These are phyloP conservation scores for Calonectris borealis DNA, from an alignment of 2,113 vertebrate genomes.

Conservation along the genomic window DNA sequence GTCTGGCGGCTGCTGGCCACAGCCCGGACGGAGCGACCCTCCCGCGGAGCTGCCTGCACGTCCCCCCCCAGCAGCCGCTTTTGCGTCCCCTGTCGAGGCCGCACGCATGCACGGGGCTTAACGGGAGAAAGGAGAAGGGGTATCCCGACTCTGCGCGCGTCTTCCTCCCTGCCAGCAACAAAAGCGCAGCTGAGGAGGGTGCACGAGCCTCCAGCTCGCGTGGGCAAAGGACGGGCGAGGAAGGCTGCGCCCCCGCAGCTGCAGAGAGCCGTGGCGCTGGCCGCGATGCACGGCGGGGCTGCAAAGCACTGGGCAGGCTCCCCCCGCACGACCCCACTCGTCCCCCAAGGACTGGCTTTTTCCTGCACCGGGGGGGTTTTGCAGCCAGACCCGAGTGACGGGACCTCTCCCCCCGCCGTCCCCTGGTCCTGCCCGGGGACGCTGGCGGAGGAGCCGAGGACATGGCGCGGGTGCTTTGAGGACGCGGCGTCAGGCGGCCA, in stretches of 20 bases:
- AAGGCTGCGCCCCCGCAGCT: not conserved
- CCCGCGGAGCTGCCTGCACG: fast-evolving
- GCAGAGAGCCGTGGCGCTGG: fast-evolving
- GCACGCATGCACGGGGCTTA: fast-evolving
- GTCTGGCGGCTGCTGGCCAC: not conserved
- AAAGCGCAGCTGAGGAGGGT: fast-evolving
- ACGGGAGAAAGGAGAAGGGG: not conserved
- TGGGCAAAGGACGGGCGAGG: not conserved
- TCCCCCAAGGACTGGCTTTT: not conserved
- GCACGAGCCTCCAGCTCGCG: fast-evolving
- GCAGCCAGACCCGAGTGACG: not conserved
- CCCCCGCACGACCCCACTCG: not conserved
- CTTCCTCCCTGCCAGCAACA: not conserved
- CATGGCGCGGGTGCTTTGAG: not conserved
- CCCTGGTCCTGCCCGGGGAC: not conserved
- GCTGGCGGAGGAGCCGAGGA: not conserved
- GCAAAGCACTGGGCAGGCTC: not conserved
- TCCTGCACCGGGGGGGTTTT: not conserved
- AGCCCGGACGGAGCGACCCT: fast-evolving
- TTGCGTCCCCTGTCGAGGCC: fast-evolving
- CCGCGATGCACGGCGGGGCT: fast-evolving
- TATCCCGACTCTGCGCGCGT: fast-evolving
- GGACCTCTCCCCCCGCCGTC: not conserved
- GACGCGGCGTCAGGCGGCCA: not conserved
- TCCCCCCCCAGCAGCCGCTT: not conserved